Percentiles rank a stretch among this genome's conserved stretches.
phyloP scores from a whole-genome alignment of 2,888 invertebrate genomes.

The Diaperis boleti region DNA sequence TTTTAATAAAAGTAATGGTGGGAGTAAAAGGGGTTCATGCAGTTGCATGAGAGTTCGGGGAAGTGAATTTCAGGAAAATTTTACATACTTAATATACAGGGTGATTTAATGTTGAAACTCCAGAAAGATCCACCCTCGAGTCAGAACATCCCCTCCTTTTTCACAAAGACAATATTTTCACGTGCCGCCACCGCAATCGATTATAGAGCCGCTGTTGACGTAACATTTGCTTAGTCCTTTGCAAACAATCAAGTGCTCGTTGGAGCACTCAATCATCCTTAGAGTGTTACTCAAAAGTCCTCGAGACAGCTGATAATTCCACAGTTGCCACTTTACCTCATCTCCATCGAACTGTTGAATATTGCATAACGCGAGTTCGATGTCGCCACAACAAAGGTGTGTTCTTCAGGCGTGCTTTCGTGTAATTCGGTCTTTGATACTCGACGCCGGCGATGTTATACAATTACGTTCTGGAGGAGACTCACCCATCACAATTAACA shows the following conservation, averaged over 20 bases:
- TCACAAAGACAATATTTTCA: constrained; percentile 31
- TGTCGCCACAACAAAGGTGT: not conserved
- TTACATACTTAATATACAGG: too few relatives aligned
- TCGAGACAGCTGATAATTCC: constrained; percentile 32
- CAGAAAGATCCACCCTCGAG: too few relatives aligned
- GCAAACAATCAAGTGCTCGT: constrained; percentile 39
- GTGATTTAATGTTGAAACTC: too few relatives aligned
- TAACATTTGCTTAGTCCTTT: constrained; percentile 40
- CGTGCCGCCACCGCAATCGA: constrained; percentile 26
- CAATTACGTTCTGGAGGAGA: constrained; percentile 23
- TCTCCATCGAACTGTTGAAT: constrained; percentile 29
- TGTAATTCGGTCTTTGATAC: constrained; percentile 23
- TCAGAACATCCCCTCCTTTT: too few relatives aligned
- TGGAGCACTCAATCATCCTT: constrained; percentile 36
- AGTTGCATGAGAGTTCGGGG: too few relatives aligned
- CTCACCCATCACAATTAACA: constrained; percentile 35
- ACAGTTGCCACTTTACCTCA: constrained; percentile 18
- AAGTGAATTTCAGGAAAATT: too few relatives aligned
- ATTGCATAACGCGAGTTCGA: constrained; percentile 12
- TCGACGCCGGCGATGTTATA: constrained; percentile 10
- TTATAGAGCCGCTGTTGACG: constrained; percentile 30
- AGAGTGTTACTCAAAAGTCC: constrained; percentile 32
- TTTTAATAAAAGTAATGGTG: too few relatives aligned
- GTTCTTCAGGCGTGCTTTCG: constrained; percentile 1
- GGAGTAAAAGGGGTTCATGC: too few relatives aligned